These are phyloP conservation scores for Falco novaeseelandiae DNA, from an alignment of 2,797 vertebrate genomes.

Conservation along the genomic window DNA sequence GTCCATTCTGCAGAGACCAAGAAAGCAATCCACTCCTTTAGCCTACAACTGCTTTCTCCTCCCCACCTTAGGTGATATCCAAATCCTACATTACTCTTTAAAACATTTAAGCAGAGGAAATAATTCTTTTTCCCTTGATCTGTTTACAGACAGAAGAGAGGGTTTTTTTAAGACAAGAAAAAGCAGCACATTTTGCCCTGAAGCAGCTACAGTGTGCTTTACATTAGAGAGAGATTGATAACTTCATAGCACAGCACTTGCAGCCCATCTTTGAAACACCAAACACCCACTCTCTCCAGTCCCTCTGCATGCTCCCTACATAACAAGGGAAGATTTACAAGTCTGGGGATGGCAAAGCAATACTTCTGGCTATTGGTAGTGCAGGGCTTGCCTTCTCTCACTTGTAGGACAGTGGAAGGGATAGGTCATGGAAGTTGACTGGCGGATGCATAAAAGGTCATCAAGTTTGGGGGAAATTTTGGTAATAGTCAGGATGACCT, in stretches of 20 bases:
- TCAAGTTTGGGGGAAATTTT: background rate
- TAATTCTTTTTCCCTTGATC: slow-evolving; percentile 2
- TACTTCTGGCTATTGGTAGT: background rate
- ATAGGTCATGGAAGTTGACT: background rate
- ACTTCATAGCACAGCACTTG: background rate
- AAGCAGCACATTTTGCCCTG: slow-evolving; percentile 5
- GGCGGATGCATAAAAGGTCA: background rate
- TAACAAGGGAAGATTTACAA: slow-evolving; percentile 32
- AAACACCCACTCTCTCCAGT: background rate
- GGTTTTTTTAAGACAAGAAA: background rate
- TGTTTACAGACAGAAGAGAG: background rate
- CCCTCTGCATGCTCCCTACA: background rate
- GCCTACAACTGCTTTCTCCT: background rate
- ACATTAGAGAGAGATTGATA: background rate
- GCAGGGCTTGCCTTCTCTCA: background rate
- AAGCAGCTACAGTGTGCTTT: background rate
- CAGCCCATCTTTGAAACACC: background rate
- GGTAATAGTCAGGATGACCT: background rate
- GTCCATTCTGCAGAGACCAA: background rate
- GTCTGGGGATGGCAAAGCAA: background rate
- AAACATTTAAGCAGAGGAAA: slow-evolving; percentile 3
- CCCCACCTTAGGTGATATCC: background rate
- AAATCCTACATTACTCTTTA: background rate
- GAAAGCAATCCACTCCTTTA: background rate
- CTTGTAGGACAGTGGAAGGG: background rate